Evolutionary conservation across 1,140 invertebrate genomes (phyloP), one percentile per base, ranked within the genome.

Genomic region (Plectus sambesii): DNA sequence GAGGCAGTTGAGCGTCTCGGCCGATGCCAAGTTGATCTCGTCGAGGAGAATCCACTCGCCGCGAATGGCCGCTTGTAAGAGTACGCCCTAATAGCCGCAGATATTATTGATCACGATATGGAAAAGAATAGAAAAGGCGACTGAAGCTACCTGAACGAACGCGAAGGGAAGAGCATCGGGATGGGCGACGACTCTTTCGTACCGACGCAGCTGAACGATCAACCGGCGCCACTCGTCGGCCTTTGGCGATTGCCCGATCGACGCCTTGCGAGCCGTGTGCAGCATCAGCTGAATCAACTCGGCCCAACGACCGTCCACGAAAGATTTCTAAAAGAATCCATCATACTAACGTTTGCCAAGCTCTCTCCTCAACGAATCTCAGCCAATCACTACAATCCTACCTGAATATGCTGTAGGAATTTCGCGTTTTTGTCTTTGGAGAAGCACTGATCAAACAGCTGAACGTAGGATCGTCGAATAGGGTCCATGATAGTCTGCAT

Each of bases 21-120:
- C 82, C 37, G 84, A 84, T 0, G 92, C 90, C 48, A 98, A 77
- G 75, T 98, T 98, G 22, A 98, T 96, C 77, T 98, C 92, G 70
- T 97, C 92, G 25, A 98, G 68, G 17, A 98, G 71, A 26, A 98
- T 82, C 92, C 92, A 97, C 60, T 90, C 76, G 1, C 80, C 90
- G 60, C 85, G 77, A 68, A 81, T 80, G 53, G 96, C 75, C 5
- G 90, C 89, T 72, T 82, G 85, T 1, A 94, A 82, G 50, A 98
- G 73, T 51, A 82, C 84, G 17, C 92, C 90, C 72, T 76, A 25
- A 12, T 33, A 12, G 17, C 57, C n/a, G n/a, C 49, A 49, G 52
- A 56, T 30, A 47, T 15, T 23, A 49, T 51, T 42, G 41, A 46
- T 23, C 49, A 39, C 8, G 44, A 29, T 19, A 44, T 44, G 15